phyloP scores from a whole-genome alignment of 2,888 invertebrate genomes.

The Tetragonisca angustula region DNA sequence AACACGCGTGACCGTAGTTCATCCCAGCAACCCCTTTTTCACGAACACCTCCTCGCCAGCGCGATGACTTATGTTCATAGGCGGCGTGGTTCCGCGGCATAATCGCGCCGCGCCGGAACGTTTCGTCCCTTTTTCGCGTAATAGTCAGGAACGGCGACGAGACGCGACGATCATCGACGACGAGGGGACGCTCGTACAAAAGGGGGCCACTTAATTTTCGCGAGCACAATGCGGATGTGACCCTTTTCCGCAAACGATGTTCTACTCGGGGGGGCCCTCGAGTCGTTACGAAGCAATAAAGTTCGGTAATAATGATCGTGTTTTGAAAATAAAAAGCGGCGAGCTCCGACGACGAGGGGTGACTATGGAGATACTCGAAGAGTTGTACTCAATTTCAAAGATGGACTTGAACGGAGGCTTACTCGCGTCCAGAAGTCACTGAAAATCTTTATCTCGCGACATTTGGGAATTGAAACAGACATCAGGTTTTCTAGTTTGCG shows the following conservation, averaged over 20 bases:
- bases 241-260: conserved; percentile 67
- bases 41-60: conserved; percentile 58
- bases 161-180: conserved; percentile 53
- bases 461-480: not conserved
- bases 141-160: conserved; percentile 58
- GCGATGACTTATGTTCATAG: conserved; percentile 74
- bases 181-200: conserved; percentile 50
- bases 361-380: not conserved
- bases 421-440: not conserved
- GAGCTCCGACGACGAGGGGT: not conserved
- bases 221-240: conserved; percentile 63
- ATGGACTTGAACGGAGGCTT: not conserved
- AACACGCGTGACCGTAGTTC: conserved; percentile 36
- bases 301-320: conserved; percentile 55
- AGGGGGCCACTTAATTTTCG: conserved; percentile 70
- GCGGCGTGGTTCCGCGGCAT: conserved; percentile 61
- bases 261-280: conserved; percentile 44
- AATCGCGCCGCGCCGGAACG: conserved; percentile 59
- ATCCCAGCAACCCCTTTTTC: conserved; percentile 57
- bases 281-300: conserved; percentile 71
- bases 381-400: not conserved
- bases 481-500: not conserved
- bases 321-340: conserved; percentile 43
- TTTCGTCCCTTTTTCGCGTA: conserved; percentile 57
- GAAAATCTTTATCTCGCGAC: not conserved